Evolutionary conservation across 92 coral and sea anemone species (phyloP).

Genomic region (Isaurus tuberculatus): DNA sequence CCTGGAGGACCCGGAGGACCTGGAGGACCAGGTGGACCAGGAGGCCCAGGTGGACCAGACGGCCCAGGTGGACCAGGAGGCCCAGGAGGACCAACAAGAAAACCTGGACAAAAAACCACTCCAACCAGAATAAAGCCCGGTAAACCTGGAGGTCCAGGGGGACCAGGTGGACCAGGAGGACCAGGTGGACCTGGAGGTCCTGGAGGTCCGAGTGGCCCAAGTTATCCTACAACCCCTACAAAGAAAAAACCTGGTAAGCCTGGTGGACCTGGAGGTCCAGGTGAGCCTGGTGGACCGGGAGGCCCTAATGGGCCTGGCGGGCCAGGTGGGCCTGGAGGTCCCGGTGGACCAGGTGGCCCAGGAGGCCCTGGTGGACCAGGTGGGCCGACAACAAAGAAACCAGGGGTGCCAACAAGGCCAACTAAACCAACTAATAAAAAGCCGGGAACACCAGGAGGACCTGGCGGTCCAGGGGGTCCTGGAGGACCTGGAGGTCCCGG

Average conservation of each 20-base stretch:
- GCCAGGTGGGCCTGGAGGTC: conserved; percentile 87
- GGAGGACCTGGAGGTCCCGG: conserved; percentile 71
- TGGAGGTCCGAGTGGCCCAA: conserved; percentile 78
- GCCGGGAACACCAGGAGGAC: conserved; percentile 61
- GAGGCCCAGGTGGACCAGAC: conserved; percentile 84
- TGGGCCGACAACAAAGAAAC: conserved; percentile 62
- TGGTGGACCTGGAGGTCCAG: conserved; percentile 66
- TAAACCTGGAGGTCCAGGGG: conserved; percentile 83
- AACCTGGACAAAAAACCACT: conserved; percentile 48
- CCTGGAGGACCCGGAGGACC: conserved; percentile 86
- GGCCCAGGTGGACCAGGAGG: conserved; percentile 75
- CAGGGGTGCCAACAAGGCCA: conserved; percentile 49
- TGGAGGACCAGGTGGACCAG: conserved; percentile 82
- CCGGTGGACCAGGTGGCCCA: conserved; percentile 90
- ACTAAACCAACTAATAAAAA: conserved; percentile 45
- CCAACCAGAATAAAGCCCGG: conserved; percentile 39
- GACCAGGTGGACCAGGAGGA: conserved; percentile 84
- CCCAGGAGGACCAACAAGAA: conserved; percentile 67
- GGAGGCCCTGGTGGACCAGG: conserved; percentile 79
- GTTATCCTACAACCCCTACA: conserved; percentile 30
- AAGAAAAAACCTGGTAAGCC: conserved; percentile 48
- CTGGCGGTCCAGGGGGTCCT: conserved; percentile 53
- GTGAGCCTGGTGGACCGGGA: conserved; percentile 81
- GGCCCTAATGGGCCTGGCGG: conserved; percentile 88
- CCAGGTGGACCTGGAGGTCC: conserved; percentile 91